Conservation (phyloP, 2,113 vertebrate genomes). For the Stercorarius parasiticus region DNA sequence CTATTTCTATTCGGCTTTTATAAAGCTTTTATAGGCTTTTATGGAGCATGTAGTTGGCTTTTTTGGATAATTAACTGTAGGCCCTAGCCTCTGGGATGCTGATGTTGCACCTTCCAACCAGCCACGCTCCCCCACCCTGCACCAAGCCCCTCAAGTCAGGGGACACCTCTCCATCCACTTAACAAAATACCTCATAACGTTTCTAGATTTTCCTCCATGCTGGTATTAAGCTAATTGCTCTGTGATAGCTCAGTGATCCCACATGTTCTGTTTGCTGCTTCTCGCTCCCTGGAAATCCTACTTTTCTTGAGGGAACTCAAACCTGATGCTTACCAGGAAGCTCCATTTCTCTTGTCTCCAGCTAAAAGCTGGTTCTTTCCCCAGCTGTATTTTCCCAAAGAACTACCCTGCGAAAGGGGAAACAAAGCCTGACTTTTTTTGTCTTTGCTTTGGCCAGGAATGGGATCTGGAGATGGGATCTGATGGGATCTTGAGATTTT, state of each 20-base stretch:
- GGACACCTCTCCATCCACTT: not conserved
- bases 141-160: not conserved
- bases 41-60: not conserved
- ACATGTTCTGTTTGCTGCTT: not conserved
- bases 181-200: not conserved
- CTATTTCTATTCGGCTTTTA: conserved; percentile 38
- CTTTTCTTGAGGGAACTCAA: not conserved
- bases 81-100: not conserved
- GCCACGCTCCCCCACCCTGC: not conserved
- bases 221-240: not conserved
- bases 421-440: not conserved
- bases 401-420: not conserved
- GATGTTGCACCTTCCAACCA: not conserved
- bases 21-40: conserved; percentile 41
- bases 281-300: not conserved
- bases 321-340: not conserved
- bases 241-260: not conserved
- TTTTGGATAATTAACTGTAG: not conserved
- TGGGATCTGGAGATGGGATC: not conserved
- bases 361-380: not conserved
- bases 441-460: not conserved
- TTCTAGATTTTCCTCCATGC: not conserved
- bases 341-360: not conserved
- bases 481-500: not conserved
- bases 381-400: not conserved